Conservation (phyloP, 2,113 vertebrate genomes). For the Zosterops borbonicus region DNA sequence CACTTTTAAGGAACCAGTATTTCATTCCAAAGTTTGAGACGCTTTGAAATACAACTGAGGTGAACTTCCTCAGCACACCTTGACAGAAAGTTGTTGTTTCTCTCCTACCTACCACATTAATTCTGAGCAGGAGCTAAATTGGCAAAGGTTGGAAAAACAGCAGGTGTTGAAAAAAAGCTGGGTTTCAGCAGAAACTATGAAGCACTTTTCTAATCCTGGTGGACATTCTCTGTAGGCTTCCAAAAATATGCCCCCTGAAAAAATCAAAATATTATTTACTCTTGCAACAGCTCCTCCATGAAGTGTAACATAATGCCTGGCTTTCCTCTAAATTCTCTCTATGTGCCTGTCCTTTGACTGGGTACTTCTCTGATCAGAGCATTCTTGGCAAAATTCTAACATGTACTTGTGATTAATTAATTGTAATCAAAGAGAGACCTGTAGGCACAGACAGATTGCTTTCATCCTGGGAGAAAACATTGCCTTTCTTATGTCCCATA, state of each 20-base stretch:
- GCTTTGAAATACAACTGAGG: neutral
- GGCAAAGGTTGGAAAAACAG: neutral
- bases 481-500: neutral
- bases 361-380: neutral
- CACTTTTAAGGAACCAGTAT: fast-evolving
- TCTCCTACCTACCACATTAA: neutral
- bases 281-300: neutral
- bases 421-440: neutral
- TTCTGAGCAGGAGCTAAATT: neutral
- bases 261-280: neutral
- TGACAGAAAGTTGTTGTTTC: neutral
- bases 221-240: neutral
- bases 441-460: neutral
- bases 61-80: neutral
- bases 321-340: neutral
- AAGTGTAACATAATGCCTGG: neutral
- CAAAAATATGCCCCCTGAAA: neutral
- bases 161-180: neutral
- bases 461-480: neutral
- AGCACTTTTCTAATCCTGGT: neutral
- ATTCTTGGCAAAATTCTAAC: neutral
- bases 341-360: neutral
- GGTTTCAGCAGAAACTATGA: neutral
- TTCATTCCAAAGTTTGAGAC: neutral
- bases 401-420: neutral